Conservation (phyloP, 1,140 invertebrate species). For the Bombus pyrosoma region DNA sequence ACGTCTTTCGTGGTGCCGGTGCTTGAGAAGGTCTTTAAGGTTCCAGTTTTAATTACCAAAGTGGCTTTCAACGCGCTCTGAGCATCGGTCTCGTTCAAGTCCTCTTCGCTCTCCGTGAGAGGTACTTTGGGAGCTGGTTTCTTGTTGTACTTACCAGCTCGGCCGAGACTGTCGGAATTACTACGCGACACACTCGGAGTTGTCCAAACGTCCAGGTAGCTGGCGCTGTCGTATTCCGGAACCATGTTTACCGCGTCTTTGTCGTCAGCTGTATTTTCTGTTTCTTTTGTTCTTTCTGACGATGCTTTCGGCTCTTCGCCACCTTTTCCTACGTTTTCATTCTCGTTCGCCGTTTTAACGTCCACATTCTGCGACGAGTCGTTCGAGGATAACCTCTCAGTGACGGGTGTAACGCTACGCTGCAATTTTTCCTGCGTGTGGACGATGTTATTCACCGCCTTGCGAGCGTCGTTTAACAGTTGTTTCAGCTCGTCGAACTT, state of each 20-base stretch:
- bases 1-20: constrained; percentile 62
- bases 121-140: constrained; percentile 78
- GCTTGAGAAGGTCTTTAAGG: constrained; percentile 73
- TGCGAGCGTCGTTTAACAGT: constrained; percentile 70
- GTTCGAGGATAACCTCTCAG: background rate
- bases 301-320: no score
- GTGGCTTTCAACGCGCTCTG: constrained; percentile 76
- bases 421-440: constrained; percentile 65
- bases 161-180: constrained; percentile 63
- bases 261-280: background rate
- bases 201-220: constrained; percentile 46
- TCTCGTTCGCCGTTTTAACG: background rate
- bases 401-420: background rate
- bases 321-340: background rate
- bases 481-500: constrained; percentile 75
- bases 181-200: constrained; percentile 61
- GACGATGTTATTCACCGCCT: constrained; percentile 69
- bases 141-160: constrained; percentile 80
- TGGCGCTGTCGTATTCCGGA: background rate
- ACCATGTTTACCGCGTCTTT: background rate
- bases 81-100: constrained; percentile 40
- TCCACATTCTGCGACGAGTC: no score
- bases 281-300: background rate
- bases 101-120: constrained; percentile 43
- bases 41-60: constrained; percentile 78